Base-by-base conservation (phyloP, 2,888 invertebrate genomes). In the Acanthosoma haemorrhoidale region DNA sequence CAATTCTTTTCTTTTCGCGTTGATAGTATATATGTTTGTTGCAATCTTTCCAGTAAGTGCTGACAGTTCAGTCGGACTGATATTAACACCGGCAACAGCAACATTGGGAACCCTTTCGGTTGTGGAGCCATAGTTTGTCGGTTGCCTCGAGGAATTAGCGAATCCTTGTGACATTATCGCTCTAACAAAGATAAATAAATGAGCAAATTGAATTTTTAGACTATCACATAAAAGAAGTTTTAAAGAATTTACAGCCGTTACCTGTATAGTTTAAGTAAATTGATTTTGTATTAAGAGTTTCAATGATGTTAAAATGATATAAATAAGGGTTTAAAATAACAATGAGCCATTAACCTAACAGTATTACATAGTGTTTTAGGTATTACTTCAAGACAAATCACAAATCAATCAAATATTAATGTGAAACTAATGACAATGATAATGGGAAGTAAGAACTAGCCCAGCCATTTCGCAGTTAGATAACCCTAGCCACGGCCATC, bases 31-130 rank as follows among this genome's bases (percentile, higher is more conserved):
- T 68, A 93, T 87, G 80, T 91, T 92, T 69, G 90, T 88, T 0
- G 88, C 91, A 71, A 93, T 89, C 77, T 87, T 88, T 79, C 92
- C 92, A 77, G 89, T 90, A 59, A 92, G 81, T 77, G 87, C 88
- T 79, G 89, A 88, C 73, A 92, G 85, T 80, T 91, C 91, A 2
- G 88, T 87, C 3, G 88, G 88, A 76, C 87, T 87, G 78, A 88
- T 88, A 74, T 88, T 87, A 59, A 61, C 63, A 6, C 68, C 68
- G 18, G 71, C 70, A 57, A 73, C 67, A 2, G 86, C 87, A 25
- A 91, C 89, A 59, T 87, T 85, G 72, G 90, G 88, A 73, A 86
- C 83, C 8, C 71, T 68, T 13, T 73, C 70, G 38, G 64, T 70
- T 11, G 72, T 74, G 8, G 75, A 71, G 31, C 75, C 75, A 69